Conservation (phyloP, 2,113 vertebrate genomes). For the Brachypodius melanocephalos region DNA sequence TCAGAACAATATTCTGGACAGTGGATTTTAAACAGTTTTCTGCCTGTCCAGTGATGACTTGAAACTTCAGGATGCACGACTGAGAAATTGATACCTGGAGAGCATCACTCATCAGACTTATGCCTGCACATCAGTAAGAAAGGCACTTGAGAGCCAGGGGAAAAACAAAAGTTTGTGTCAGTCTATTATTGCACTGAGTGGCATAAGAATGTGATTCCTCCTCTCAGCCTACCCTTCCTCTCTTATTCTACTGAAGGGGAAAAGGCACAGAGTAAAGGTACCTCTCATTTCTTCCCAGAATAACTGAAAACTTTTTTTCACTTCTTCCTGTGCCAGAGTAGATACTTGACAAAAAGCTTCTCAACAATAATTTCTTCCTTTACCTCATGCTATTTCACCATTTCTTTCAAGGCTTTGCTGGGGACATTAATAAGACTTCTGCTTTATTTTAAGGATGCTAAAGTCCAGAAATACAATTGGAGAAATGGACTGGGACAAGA, state of each 20-base stretch:
- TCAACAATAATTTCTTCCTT: background rate
- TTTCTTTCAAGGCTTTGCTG: background rate
- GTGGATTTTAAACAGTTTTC: background rate
- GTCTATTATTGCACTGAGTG: background rate
- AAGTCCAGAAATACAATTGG: background rate
- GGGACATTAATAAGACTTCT: background rate
- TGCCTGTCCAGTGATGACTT: background rate
- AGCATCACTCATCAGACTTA: background rate
- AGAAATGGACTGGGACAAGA: background rate
- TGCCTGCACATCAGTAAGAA: background rate
- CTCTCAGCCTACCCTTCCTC: background rate
- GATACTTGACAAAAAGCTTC: background rate
- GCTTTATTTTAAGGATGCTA: background rate
- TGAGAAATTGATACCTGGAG: background rate
- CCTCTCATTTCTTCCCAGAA: background rate
- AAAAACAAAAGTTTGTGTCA: background rate
- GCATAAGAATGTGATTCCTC: background rate
- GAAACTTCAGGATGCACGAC: background rate
- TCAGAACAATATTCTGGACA: background rate
- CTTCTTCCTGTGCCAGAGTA: background rate
- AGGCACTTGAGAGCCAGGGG: background rate
- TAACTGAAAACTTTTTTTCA: background rate
- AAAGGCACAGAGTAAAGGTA: background rate
- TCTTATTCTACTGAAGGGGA: background rate
- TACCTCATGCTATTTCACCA: background rate